Base-by-base conservation (phyloP, 1,140 invertebrate genomes). In the Bombus breviceps region DNA sequence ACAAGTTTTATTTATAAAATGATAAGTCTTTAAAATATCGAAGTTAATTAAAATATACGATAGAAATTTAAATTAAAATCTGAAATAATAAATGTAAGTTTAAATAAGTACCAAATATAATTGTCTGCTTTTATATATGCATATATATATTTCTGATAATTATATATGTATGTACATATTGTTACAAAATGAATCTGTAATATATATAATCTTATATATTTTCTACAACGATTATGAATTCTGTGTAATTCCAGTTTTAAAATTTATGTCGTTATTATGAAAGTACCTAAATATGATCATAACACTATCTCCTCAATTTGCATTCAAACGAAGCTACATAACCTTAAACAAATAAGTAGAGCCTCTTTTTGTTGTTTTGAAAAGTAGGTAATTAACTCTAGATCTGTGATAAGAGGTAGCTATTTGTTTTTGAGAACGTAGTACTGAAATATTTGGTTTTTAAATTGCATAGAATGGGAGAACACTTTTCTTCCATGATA, bases 151-250 rank as follows among this genome's bases (percentile, higher is more conserved):
- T 25, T 83, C 32, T 47, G 1, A 66, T 66, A 41, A 75, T 76
- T 8, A n/a, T 32, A 39, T 76, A 83, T 76, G 53, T 83, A 83
- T 73, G 53, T 76, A 83, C 72, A 83, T 39, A 74, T 68, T 8
- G 5, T 53, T 83, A 77, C 81, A 76, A 83, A 83, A 57, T 22
- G 28, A 77, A 68, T 64, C 18, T 68, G 22, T 39, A 41, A 68
- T 34, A 10, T 10, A 41, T 57, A 76, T 32, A 76, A 37, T 82
- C 22, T 62, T 82, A 76, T 59, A 83, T 77, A 77, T 68, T 25
- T 53, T 13, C 10, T 34, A 6, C 22, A 47, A 37, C 66, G 6
- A 53, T 77, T 57, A 8, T 47, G 18, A n/a, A 34, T 72, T 22
- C 22, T 37, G 25, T 10, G 18, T 53, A 15, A 18, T 64, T 32